Evolutionary conservation across 2,113 vertebrate species (phyloP).

Genomic region (Vulpes ferrilata): DNA sequence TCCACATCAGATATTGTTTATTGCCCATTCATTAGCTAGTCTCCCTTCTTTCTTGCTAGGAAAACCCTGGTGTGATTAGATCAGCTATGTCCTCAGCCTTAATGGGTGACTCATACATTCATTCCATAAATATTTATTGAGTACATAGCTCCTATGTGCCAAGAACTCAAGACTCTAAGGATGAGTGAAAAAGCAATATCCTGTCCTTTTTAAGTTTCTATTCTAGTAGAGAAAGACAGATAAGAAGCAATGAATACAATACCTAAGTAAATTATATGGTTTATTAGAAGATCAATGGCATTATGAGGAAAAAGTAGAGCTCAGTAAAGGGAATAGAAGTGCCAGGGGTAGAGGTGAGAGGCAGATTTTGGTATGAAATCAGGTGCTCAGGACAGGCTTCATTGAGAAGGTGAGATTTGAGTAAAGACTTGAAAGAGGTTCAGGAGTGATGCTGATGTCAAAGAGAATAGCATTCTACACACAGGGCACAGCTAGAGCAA

Average conservation of each 20-base stretch:
- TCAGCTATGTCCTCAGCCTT: not conserved
- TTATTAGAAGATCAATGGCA: not conserved
- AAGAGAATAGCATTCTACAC: not conserved
- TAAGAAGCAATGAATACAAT: conserved; percentile 19
- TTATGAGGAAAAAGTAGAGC: not conserved
- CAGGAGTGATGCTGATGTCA: not conserved
- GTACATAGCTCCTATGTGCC: not conserved
- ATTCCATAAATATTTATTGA: not conserved
- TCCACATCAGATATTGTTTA: not conserved
- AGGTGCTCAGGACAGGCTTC: not conserved
- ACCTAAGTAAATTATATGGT: not conserved
- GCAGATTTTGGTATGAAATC: not conserved
- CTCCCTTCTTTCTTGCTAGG: not conserved
- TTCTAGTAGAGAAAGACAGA: not conserved
- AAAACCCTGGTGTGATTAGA: not conserved
- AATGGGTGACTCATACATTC: not conserved
- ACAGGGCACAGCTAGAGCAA: not conserved
- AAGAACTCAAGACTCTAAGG: not conserved
- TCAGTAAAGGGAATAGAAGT: not conserved
- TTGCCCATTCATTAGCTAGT: not conserved
- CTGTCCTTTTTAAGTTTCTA: not conserved
- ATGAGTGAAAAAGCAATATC: not conserved
- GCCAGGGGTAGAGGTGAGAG: not conserved
- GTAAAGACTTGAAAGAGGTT: not conserved
- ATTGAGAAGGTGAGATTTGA: not conserved